These are phyloP conservation scores for Chelonus insularis DNA, from an alignment of 1,140 invertebrate species.

Conservation along the genomic window DNA sequence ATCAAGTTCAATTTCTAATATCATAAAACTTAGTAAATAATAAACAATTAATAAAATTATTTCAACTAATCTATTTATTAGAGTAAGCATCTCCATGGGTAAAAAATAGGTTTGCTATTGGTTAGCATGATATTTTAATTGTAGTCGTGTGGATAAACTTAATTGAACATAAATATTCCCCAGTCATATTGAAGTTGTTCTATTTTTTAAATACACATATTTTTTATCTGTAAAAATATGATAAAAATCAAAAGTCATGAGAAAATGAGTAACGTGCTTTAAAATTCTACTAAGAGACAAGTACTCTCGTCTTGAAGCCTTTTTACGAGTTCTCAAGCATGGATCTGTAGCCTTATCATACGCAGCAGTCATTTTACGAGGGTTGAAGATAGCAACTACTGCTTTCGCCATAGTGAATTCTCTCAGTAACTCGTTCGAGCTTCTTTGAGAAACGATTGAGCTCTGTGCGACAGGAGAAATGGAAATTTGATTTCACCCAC, in stretches of 20 bases:
- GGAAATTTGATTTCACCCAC: constrained; percentile 28
- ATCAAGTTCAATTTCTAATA: too few species aligned
- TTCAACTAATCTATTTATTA: too few species aligned
- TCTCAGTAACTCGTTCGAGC: neutral
- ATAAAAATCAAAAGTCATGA: neutral
- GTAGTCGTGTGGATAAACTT: too few species aligned
- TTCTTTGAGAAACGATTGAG: constrained; percentile 12
- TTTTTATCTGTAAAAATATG: too few species aligned
- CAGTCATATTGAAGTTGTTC: too few species aligned
- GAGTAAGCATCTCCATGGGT: too few species aligned
- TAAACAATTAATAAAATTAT: too few species aligned
- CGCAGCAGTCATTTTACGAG: constrained; percentile 14
- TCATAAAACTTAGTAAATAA: neutral
- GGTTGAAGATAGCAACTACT: neutral
- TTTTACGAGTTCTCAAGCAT: constrained; percentile 7
- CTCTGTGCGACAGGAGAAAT: constrained; percentile 19
- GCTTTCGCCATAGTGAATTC: neutral
- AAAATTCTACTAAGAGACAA: neutral
- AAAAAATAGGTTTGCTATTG: too few species aligned
- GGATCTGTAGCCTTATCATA: constrained; percentile 8
- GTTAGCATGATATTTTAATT: too few species aligned
- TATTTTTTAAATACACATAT: too few species aligned
- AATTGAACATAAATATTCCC: too few species aligned
- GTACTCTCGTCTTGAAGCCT: constrained; percentile 7
- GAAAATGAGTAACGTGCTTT: neutral